Evolutionary conservation across 2,888 invertebrate genomes (phyloP).

Genomic region (Syrphus vitripennis): DNA sequence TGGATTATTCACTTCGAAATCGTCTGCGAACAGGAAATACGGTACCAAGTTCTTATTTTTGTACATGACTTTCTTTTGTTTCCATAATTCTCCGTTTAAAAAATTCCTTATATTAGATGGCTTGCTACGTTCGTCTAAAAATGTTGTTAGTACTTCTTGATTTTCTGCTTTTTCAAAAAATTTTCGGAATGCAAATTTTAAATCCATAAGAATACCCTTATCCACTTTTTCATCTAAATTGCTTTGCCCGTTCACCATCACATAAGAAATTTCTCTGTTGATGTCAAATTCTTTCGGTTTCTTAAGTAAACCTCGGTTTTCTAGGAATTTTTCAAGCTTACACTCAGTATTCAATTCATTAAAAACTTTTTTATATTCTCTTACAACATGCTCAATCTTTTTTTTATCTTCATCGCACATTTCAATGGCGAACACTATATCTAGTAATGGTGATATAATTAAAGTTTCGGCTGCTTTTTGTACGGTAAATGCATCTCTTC

Average conservation of each 20-base stretch:
- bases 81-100: not conserved
- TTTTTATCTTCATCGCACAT: not conserved
- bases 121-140: not conserved
- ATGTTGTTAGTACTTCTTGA: not conserved
- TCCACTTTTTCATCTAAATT: not conserved
- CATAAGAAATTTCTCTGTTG: conserved; percentile 3
- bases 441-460: not conserved
- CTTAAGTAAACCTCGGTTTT: not conserved
- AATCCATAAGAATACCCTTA: not conserved
- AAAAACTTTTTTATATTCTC: not conserved
- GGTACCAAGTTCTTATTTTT: not conserved
- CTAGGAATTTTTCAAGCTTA: not conserved
- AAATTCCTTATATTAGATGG: not conserved
- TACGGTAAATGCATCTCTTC: not conserved
- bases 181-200: not conserved
- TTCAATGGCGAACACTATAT: not conserved
- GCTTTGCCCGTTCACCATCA: not conserved
- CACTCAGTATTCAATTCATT: not conserved
- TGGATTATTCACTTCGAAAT: not conserved
- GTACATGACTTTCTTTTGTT: not conserved
- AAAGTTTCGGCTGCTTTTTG: not conserved
- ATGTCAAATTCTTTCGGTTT: not conserved
- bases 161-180: not conserved
- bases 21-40: not conserved
- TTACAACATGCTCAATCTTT: not conserved